phyloP scores from a whole-genome alignment of 1,140 invertebrate species.

The Spodoptera frugiperda region DNA sequence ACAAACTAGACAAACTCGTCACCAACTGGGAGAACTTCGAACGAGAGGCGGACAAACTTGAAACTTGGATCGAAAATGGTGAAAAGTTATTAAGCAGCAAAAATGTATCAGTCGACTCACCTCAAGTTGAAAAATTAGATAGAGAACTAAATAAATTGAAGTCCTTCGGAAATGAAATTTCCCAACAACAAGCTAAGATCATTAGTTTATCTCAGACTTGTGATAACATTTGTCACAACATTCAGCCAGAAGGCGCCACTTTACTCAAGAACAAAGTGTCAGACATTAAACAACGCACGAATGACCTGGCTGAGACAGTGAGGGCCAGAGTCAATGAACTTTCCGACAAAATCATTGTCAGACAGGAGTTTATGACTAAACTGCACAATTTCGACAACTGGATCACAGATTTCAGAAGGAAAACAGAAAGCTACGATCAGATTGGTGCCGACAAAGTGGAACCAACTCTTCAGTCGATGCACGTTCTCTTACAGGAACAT shows the following conservation, averaged over 20 bases:
- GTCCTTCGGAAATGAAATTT: slow-evolving; percentile 93
- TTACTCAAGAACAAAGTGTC: slow-evolving; percentile 90
- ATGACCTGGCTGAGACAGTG: slow-evolving; percentile 90
- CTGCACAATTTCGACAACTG: slow-evolving; percentile 93
- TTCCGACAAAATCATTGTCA: slow-evolving; percentile 92
- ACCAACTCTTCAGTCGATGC: slow-evolving; percentile 91
- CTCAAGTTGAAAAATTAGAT: slow-evolving; percentile 90
- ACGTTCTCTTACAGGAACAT: slow-evolving; percentile 93
- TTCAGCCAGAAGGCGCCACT: slow-evolving; percentile 91
- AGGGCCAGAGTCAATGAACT: slow-evolving; percentile 91
- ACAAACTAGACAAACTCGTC: slow-evolving; percentile 92
- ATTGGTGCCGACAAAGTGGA: slow-evolving; percentile 93
- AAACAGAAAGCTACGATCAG: slow-evolving; percentile 92
- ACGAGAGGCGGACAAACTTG: slow-evolving; percentile 89
- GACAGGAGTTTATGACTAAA: slow-evolving; percentile 94
- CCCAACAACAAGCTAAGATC: slow-evolving; percentile 92
- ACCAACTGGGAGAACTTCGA: slow-evolving; percentile 93
- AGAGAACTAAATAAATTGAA: slow-evolving; percentile 90
- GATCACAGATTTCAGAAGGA: slow-evolving; percentile 92
- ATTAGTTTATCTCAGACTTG: slow-evolving; percentile 92
- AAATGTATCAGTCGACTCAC: slow-evolving; percentile 88
- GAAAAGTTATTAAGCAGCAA: slow-evolving; percentile 87
- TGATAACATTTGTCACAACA: slow-evolving; percentile 91
- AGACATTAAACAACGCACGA: slow-evolving; percentile 91
- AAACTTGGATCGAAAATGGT: slow-evolving; percentile 90